Evolutionary conservation across 2,797 vertebrate genomes (phyloP).

Genomic region (Mus caroli): DNA sequence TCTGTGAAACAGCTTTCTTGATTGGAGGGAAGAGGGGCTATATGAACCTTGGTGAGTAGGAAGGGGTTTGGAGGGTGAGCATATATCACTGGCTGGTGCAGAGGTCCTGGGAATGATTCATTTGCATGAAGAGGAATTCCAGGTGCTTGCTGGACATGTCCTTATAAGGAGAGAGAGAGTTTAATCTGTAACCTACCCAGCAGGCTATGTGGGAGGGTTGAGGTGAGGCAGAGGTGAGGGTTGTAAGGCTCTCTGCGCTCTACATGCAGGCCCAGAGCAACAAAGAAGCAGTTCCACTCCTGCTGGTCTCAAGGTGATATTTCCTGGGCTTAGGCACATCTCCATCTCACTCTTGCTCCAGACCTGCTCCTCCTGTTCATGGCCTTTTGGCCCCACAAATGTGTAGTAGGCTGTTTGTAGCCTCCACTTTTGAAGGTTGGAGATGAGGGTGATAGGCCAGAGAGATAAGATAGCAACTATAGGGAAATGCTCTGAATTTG

Average conservation of each 20-base stretch:
- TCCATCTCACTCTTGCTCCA: background rate
- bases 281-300: background rate
- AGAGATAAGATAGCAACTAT: slow-evolving; percentile 10
- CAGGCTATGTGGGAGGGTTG: no score
- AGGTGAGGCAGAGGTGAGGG: background rate
- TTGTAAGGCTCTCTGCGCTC: background rate
- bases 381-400: background rate
- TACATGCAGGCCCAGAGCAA: background rate
- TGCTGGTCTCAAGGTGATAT: background rate
- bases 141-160: background rate
- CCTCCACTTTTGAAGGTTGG: background rate
- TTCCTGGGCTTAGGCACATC: background rate
- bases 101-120: background rate
- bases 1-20: background rate
- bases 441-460: background rate
- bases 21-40: background rate
- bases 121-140: background rate
- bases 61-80: background rate
- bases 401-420: background rate
- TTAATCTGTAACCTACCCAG: background rate
- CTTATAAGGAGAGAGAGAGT: background rate
- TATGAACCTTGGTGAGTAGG: background rate
- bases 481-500: background rate
- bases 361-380: background rate
- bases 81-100: background rate